Conservation (phyloP, 2,888 invertebrate species). For the Mesodorylaimus sp. region DNA sequence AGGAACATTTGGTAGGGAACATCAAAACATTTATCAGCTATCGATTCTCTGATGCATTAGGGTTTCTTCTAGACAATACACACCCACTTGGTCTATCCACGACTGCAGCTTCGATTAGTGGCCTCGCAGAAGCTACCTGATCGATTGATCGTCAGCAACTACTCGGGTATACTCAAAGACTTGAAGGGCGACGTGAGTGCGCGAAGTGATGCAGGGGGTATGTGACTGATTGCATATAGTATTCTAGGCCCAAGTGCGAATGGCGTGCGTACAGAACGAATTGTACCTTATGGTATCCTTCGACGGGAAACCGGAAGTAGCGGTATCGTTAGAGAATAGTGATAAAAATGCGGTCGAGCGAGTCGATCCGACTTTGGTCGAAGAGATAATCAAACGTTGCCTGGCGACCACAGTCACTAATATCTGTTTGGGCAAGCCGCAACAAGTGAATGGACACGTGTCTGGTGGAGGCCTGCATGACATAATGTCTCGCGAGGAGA, state of each 20-base stretch:
- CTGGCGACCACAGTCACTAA: conserved; percentile 25
- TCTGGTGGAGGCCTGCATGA: too few relatives aligned
- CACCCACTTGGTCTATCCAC: background rate
- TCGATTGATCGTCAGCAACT: conserved; percentile 21
- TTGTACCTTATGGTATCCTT: conserved; percentile 27
- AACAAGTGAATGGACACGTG: too few relatives aligned
- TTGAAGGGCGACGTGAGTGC: conserved; percentile 22
- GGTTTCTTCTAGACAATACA: conserved; percentile 16
- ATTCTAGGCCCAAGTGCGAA: conserved; percentile 22
- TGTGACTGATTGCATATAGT: too few relatives aligned
- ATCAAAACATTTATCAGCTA: background rate
- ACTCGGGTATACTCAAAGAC: conserved; percentile 19
- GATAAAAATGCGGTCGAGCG: conserved; percentile 11
- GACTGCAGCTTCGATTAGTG: conserved; percentile 7
- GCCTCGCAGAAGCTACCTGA: conserved; percentile 20
- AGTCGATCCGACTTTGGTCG: conserved; percentile 18
- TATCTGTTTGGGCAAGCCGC: too few relatives aligned
- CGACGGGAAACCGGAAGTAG: conserved; percentile 23
- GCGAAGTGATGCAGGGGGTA: too few relatives aligned
- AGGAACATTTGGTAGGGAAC: conserved; percentile 9
- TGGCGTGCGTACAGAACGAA: conserved; percentile 26
- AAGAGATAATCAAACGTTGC: conserved; percentile 30
- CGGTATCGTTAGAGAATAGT: conserved; percentile 19
- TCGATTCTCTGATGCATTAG: conserved; percentile 9
- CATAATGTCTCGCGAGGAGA: too few relatives aligned